phyloP scores from a whole-genome alignment of 2,888 invertebrate species.

The Gari tellinella region DNA sequence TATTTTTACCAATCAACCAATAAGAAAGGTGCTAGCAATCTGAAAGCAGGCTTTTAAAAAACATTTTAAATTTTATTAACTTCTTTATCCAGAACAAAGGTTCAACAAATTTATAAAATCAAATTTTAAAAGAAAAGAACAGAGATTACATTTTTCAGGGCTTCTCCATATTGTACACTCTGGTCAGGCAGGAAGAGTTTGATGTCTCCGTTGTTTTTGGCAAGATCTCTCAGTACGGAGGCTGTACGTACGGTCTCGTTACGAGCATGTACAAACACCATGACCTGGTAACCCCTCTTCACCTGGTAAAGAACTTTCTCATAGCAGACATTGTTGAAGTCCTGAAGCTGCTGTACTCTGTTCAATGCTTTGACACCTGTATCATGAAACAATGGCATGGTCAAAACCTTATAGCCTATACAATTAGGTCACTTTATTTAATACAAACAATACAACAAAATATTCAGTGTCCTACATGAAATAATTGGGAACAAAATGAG shows the following conservation, averaged over 20 bases:
- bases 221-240: conserved; percentile 91
- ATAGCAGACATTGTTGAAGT: conserved; percentile 97
- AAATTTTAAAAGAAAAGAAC: background rate
- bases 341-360: conserved; percentile 87
- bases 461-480: too few relatives aligned
- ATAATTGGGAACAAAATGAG: too few relatives aligned
- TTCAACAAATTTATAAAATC: background rate
- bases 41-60: too few relatives aligned
- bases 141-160: conserved; percentile 86
- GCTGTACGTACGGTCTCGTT: conserved; percentile 98
- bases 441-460: too few relatives aligned
- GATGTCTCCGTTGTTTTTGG: conserved; percentile 81
- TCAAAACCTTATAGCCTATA: too few relatives aligned
- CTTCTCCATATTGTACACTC: conserved; percentile 87
- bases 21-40: too few relatives aligned
- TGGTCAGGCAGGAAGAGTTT: conserved; percentile 74
- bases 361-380: conserved; percentile 80
- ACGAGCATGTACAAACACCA: conserved; percentile 99
- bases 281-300: conserved; percentile 94
- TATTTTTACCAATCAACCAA: too few relatives aligned
- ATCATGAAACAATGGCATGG: too few relatives aligned
- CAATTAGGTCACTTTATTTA: too few relatives aligned
- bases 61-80: too few relatives aligned
- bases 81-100: too few relatives aligned
- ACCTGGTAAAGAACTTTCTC: conserved; percentile 95